phyloP scores from a whole-genome alignment of 2,888 invertebrate species.

The Podabrus alpinus region DNA sequence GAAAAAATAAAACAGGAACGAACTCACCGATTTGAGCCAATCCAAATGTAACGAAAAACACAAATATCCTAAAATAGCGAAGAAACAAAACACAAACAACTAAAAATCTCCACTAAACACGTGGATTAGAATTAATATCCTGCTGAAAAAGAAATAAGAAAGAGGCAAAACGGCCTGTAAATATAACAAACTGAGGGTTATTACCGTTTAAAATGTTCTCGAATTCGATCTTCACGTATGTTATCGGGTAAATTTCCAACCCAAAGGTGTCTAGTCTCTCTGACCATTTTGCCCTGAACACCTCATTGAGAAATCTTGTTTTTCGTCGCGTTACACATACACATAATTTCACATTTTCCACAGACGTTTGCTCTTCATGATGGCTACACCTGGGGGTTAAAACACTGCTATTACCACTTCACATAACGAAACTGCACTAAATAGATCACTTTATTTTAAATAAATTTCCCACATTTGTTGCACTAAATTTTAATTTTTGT shows the following conservation, averaged over 20 bases:
- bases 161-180: not conserved
- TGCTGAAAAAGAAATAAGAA: constrained; percentile 6
- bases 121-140: constrained; percentile 7
- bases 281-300: constrained; percentile 98
- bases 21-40: constrained; percentile 25
- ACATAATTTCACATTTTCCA: constrained; percentile 34
- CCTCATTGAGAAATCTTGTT: constrained; percentile 83
- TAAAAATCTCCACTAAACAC: constrained; percentile 15
- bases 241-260: constrained; percentile 99
- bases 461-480: constrained; percentile 35
- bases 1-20: constrained; percentile 22
- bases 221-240: constrained; percentile 95
- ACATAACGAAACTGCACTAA: constrained; percentile 33
- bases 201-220: constrained; percentile 98
- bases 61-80: not conserved
- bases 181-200: constrained; percentile 38
- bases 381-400: constrained; percentile 22
- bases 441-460: constrained; percentile 29
- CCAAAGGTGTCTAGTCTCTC: constrained; percentile 99
- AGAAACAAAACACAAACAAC: constrained; percentile 9
- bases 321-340: constrained; percentile 55
- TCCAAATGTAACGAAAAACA: not conserved
- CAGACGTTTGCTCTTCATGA: constrained; percentile 31
- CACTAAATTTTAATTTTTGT: constrained; percentile 36
- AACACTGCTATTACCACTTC: constrained; percentile 31